phyloP scores from a whole-genome alignment of 2,888 invertebrate genomes.

The Conistra vaccinii region DNA sequence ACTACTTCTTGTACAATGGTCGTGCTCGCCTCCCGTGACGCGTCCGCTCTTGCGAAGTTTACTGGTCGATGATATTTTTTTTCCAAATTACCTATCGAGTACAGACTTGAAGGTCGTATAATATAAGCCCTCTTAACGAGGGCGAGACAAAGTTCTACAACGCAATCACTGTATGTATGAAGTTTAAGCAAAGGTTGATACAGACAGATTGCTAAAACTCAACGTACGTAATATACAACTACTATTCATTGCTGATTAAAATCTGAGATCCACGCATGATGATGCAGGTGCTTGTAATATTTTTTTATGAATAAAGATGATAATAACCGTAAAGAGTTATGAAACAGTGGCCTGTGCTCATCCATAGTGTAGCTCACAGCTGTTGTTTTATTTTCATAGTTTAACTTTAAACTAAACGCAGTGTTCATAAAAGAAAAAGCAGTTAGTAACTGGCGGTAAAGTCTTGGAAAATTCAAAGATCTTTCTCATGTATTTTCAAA shows the following conservation, averaged over 20 bases:
- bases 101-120: conserved; percentile 14
- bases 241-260: conserved; percentile 10
- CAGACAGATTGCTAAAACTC: background rate
- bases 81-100: conserved; percentile 16
- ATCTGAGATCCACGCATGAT: conserved; percentile 4
- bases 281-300: background rate
- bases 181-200: conserved; percentile 27
- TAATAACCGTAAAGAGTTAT: conserved; percentile 25
- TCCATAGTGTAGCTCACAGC: conserved; percentile 7
- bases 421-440: conserved; percentile 5
- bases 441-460: background rate
- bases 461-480: background rate
- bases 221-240: background rate
- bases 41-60: conserved; percentile 65
- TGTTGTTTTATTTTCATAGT: conserved; percentile 16
- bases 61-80: conserved; percentile 21
- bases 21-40: conserved; percentile 71
- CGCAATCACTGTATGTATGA: background rate
- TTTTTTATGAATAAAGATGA: conserved; percentile 19
- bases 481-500: conserved; percentile 24
- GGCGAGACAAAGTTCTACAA: background rate
- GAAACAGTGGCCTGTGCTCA: conserved; percentile 17
- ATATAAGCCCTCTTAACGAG: conserved; percentile 4
- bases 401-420: background rate
- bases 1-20: conserved; percentile 75